These are phyloP conservation scores for Neelides folsomi DNA, from an alignment of 2,888 invertebrate species.

Conservation along the genomic window DNA sequence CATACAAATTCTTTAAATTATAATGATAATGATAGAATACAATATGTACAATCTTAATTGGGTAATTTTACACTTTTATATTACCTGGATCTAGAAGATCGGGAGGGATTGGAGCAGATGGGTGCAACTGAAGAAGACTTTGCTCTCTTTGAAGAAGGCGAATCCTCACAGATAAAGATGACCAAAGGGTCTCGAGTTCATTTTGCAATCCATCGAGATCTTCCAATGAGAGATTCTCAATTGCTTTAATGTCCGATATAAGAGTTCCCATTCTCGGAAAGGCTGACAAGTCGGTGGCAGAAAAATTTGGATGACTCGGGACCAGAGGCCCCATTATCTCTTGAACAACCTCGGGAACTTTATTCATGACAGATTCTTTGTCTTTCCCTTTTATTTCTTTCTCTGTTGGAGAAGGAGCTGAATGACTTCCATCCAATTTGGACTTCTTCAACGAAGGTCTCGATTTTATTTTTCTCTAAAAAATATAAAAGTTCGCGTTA, in stretches of 20 bases:
- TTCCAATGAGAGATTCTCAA: constrained; percentile 47
- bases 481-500: background rate
- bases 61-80: too few species aligned
- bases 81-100: too few species aligned
- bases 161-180: constrained; percentile 65
- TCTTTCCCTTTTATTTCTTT: constrained; percentile 1
- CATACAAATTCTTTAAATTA: too few species aligned
- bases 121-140: constrained; percentile 5
- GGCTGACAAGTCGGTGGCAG: constrained; percentile 18
- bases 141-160: constrained; percentile 51
- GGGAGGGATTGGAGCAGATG: too few species aligned
- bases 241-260: constrained; percentile 2
- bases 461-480: constrained; percentile 24
- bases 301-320: constrained; percentile 15
- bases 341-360: background rate
- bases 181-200: constrained; percentile 72
- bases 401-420: constrained; percentile 5
- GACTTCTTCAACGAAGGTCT: constrained; percentile 23
- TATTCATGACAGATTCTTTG: constrained; percentile 3
- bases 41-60: too few species aligned
- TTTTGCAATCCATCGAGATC: constrained; percentile 75
- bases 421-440: constrained; percentile 12
- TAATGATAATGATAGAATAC: too few species aligned
- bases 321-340: background rate
- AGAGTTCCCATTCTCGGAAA: constrained; percentile 8